A percentile compares a stretch with the other conserved stretches of the same genome.
Conservation (phyloP, 1,140 invertebrate species). For the Macrobrachium rosenbergii region DNA sequence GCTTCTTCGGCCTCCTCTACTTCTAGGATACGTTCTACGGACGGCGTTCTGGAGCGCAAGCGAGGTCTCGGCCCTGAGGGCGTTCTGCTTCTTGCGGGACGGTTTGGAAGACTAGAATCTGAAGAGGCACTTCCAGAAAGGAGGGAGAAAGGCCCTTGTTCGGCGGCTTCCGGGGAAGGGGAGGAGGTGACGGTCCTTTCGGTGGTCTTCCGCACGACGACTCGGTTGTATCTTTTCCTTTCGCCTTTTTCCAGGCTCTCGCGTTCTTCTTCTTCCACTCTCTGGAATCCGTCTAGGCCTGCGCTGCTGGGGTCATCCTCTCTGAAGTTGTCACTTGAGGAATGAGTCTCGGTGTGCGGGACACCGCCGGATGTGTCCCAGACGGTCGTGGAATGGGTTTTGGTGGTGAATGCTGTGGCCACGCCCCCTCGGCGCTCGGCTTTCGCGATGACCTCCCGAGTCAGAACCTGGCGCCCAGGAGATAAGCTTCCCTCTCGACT, state of each 20-base stretch:
- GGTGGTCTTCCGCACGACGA: conserved; percentile 73
- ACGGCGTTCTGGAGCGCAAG: conserved; percentile 61
- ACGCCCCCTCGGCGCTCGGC: conserved; percentile 75
- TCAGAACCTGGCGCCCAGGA: conserved; percentile 74
- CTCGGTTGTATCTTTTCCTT: conserved; percentile 68
- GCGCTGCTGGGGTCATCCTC: conserved; percentile 32
- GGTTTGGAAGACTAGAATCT: conserved; percentile 69
- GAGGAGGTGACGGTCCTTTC: conserved; percentile 59
- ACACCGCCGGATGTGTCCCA: conserved; percentile 69
- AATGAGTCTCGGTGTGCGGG: conserved; percentile 33
- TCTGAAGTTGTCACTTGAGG: conserved; percentile 19
- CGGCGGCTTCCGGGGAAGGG: conserved; percentile 44
- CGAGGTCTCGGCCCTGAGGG: conserved; percentile 68
- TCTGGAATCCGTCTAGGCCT: conserved; percentile 30
- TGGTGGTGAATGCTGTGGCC: conserved; percentile 77
- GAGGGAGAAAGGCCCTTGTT: conserved; percentile 25
- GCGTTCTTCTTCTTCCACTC: conserved; percentile 74
- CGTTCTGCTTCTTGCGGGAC: conserved; percentile 67
- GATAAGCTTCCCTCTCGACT: conserved; percentile 54
- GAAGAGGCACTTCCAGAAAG: conserved; percentile 70
- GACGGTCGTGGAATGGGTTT: conserved; percentile 77
- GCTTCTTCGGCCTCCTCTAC: conserved; percentile 38
- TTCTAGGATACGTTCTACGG: conserved; percentile 65
- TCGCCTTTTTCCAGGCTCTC: conserved; percentile 68
- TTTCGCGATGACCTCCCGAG: conserved; percentile 76